Conservation (phyloP, 64 coral and sea anemone genomes). For the Anthopleura sola region DNA sequence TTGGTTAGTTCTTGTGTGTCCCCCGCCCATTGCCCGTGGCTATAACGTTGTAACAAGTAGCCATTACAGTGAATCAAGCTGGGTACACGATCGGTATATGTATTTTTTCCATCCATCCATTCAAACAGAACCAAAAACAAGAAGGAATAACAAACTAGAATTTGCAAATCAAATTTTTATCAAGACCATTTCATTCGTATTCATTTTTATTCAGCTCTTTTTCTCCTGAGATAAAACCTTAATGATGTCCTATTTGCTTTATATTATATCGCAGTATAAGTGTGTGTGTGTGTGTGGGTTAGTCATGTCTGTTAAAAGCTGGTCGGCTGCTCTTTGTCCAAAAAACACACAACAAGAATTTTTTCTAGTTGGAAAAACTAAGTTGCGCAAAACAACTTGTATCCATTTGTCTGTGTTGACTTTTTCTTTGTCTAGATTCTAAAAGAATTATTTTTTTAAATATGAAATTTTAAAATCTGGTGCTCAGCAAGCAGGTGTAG, state of each 20-base stretch:
- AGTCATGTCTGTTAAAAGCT: not conserved
- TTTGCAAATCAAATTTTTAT: not conserved
- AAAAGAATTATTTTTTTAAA: not conserved
- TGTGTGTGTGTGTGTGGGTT: not conserved
- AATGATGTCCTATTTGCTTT: slow-evolving; percentile 6
- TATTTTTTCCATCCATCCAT: not conserved
- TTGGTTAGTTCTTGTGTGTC: not conserved
- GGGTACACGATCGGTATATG: not conserved
- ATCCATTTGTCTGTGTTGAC: not conserved
- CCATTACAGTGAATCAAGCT: not conserved
- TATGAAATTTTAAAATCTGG: not conserved
- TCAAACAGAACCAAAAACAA: not conserved
- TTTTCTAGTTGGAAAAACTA: not conserved
- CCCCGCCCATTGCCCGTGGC: not conserved
- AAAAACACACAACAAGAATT: not conserved
- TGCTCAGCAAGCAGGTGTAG: not conserved
- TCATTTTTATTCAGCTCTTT: not conserved
- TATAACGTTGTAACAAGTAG: not conserved
- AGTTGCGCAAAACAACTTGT: not conserved
- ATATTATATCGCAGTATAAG: not conserved
- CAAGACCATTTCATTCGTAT: not conserved
- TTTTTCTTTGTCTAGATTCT: not conserved
- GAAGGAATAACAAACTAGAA: not conserved
- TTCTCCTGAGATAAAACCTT: not conserved
- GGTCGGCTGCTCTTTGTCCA: not conserved